Conservation (phyloP, 2,113 vertebrate species). For the Oryzias curvinotus region DNA sequence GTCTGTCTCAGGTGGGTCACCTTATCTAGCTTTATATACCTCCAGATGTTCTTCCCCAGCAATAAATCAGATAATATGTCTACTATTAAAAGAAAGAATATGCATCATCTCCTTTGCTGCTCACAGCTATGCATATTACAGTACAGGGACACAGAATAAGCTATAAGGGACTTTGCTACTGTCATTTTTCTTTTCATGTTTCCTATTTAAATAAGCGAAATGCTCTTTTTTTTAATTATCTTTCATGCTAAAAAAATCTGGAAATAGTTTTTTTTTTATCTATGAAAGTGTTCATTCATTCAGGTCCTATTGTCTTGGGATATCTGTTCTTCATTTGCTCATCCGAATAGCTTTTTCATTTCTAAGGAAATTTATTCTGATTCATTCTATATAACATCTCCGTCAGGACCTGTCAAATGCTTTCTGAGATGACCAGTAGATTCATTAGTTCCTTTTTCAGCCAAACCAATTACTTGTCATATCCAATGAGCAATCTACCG, state of each 20-base stretch:
- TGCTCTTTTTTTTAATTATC: no score
- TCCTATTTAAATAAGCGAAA: no score
- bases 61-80: slow-evolving; percentile 48
- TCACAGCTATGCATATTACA: slow-evolving; percentile 23
- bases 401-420: no score
- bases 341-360: no score
- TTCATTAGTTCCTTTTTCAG: slow-evolving; percentile 5
- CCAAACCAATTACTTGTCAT: slow-evolving; percentile 11
- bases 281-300: no score
- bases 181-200: not conserved
- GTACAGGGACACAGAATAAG: slow-evolving; percentile 6
- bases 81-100: slow-evolving; percentile 53
- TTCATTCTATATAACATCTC: no score
- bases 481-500: slow-evolving; percentile 4
- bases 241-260: no score
- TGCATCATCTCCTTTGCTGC: slow-evolving; percentile 13
- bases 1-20: slow-evolving; percentile 1
- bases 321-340: no score
- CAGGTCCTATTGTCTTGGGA: no score
- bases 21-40: slow-evolving; percentile 12
- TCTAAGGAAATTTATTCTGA: no score
- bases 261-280: no score
- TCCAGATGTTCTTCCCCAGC: not conserved
- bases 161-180: slow-evolving; percentile 32
- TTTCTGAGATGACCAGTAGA: no score